A percentile compares a stretch with the other conserved stretches of the same genome.
phyloP scores from a whole-genome alignment of 2,888 invertebrate species.

The Dione vanillae region DNA sequence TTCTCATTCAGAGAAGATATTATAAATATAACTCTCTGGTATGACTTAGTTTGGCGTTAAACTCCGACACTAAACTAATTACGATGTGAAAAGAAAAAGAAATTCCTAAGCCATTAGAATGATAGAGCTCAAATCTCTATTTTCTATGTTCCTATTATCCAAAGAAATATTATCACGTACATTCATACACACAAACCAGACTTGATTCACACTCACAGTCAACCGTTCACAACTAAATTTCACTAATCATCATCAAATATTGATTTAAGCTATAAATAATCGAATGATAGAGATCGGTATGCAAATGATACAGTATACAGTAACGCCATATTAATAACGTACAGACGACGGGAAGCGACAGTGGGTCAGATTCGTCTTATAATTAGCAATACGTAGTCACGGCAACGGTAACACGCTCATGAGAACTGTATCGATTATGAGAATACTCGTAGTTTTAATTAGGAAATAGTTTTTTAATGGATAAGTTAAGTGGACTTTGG shows the following conservation, averaged over 20 bases:
- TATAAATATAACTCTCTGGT: background rate
- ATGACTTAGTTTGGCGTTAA: background rate
- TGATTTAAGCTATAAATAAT: constrained; percentile 12
- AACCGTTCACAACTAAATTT: background rate
- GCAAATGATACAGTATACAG: constrained; percentile 19
- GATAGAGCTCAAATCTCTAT: too few relatives aligned
- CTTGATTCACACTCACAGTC: background rate
- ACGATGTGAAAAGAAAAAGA: too few relatives aligned
- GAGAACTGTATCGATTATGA: constrained; percentile 29
- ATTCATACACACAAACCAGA: too few relatives aligned
- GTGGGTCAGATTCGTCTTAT: constrained; percentile 41
- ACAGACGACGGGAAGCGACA: constrained; percentile 34
- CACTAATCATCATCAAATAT: constrained; percentile 15
- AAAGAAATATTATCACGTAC: too few relatives aligned
- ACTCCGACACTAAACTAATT: background rate
- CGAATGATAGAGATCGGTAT: constrained; percentile 27
- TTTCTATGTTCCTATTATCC: too few relatives aligned
- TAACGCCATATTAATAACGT: constrained; percentile 23
- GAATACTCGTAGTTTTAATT: constrained; percentile 4
- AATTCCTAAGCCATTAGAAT: too few relatives aligned
- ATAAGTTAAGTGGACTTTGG: background rate
- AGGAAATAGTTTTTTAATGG: background rate
- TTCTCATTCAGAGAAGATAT: background rate
- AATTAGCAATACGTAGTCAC: constrained; percentile 39
- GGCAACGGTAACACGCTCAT: constrained; percentile 35